These are phyloP conservation scores for Cantharis lateralis DNA, from an alignment of 2,888 invertebrate species.

Conservation along the genomic window DNA sequence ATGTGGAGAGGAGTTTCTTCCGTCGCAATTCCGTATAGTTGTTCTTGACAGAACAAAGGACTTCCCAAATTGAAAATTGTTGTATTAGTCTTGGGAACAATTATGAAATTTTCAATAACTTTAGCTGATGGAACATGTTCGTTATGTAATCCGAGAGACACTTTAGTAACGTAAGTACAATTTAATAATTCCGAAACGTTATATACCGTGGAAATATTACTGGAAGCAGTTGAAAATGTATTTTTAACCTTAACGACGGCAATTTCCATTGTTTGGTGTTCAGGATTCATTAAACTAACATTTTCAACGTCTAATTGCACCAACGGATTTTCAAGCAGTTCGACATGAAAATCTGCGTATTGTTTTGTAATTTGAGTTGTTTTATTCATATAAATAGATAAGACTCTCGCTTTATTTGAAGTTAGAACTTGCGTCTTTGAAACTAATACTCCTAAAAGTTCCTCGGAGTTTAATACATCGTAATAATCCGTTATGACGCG, in stretches of 20 bases:
- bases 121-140: conserved; percentile 7
- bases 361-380: not conserved
- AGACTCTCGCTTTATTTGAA: conserved; percentile 6
- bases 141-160: not conserved
- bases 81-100: conserved; percentile 2
- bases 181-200: conserved; percentile 6
- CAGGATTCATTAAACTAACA: not conserved
- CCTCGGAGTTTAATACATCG: conserved; percentile 17
- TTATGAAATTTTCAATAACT: conserved; percentile 7
- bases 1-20: not conserved
- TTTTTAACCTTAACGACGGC: not conserved
- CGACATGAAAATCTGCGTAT: conserved; percentile 6
- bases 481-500: conserved; percentile 13
- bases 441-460: conserved; percentile 19
- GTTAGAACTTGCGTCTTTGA: conserved; percentile 18
- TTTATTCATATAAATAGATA: not conserved
- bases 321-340: conserved; percentile 11
- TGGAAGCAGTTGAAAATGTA: not conserved
- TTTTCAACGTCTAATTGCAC: conserved; percentile 5
- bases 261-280: conserved; percentile 5
- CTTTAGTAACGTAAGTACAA: conserved; percentile 23
- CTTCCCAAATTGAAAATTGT: conserved; percentile 28
- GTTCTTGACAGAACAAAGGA: conserved; percentile 19
- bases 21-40: not conserved
- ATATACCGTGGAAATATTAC: not conserved